Base-by-base conservation (phyloP, 2,888 invertebrate genomes). In the Endomychus coccineus region DNA sequence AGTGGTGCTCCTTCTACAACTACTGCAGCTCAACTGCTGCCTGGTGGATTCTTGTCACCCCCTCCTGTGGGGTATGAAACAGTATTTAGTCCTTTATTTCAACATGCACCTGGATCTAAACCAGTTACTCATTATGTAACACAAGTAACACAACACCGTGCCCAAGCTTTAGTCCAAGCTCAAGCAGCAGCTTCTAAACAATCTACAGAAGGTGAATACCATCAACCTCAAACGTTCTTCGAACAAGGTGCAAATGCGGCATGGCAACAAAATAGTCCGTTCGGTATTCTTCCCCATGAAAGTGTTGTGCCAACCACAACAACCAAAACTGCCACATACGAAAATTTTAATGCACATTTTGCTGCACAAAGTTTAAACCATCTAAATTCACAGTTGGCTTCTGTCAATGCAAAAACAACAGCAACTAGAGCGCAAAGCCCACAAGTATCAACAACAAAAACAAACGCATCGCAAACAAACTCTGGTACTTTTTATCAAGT, bases 11-110 rank as follows among this genome's bases (percentile, higher is more conserved):
- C 74, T 42, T 45, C 68, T 69, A 72, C 75, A 43, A 74, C 78
- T 32, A 78, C 78, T 46, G 77, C 80, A 50, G 77, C 81, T 47
- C 71, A 71, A 48, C 69, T 83, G 54, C 67, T 85, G 34, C 78
- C 82, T 29, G 79, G 79, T 50, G 77, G 80, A 48, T 85, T 85
- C 61, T 68, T 86, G 25, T 78, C 84, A 28, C 80, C 83, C 29
- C 77, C 81, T 40, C 74, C 83, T 22, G 83, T 83, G 41, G 79
- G 79, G 51, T 88, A 87, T 65, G 87, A 87, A 62, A 75, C 81
- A 50, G 84, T 87, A 39, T 87, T 88, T 61, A 79, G 83, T 48
- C 86, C 87, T 43, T 67, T 87, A 44, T 86, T 87, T 66, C 86
- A 86, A 63, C 84, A 83, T 70, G 53, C 67, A 6, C 21, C 37